These are phyloP conservation scores for Pelodytes ibericus DNA, from an alignment of 2,797 vertebrate species.

Conservation along the genomic window DNA sequence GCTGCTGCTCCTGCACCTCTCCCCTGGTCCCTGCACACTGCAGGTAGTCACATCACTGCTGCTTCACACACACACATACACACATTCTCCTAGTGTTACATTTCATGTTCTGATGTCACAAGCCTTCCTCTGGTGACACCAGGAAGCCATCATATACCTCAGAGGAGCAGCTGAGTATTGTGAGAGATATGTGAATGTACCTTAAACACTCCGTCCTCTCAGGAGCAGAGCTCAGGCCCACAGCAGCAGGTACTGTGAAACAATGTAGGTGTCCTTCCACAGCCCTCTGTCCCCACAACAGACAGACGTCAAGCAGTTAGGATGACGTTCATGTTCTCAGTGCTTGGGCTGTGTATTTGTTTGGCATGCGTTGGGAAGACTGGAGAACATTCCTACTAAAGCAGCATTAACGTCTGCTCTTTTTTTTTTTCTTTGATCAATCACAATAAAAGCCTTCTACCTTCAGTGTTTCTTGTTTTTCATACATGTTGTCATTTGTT, in stretches of 20 bases:
- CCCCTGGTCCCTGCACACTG: constrained; percentile 10
- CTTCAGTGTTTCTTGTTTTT: background rate
- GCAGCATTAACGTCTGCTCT: constrained; percentile 19
- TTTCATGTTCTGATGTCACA: constrained; percentile 52
- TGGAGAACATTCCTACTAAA: constrained; percentile 22
- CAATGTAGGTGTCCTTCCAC: constrained; percentile 34
- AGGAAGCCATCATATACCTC: constrained; percentile 61
- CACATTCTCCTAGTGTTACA: constrained; percentile 31
- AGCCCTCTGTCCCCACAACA: constrained; percentile 31
- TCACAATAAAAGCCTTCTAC: constrained; percentile 50
- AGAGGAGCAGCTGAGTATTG: background rate
- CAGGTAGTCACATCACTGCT: background rate
- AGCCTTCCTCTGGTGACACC: constrained; percentile 38
- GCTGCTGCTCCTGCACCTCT: constrained; percentile 59
- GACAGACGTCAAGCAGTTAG: constrained; percentile 4
- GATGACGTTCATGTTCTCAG: constrained; percentile 19
- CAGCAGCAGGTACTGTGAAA: constrained; percentile 16
- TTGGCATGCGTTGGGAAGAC: constrained; percentile 26
- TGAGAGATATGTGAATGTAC: constrained; percentile 44
- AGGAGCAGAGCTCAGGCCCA: constrained; percentile 17
- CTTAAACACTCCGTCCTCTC: constrained; percentile 45
- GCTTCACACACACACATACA: constrained; percentile 32
- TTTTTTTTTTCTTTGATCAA: constrained; percentile 23
- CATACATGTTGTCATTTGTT: background rate
- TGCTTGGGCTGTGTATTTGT: constrained; percentile 19